Evolutionary conservation across 2,113 vertebrate genomes (phyloP).

Genomic region (Pelodiscus sinensis): DNA sequence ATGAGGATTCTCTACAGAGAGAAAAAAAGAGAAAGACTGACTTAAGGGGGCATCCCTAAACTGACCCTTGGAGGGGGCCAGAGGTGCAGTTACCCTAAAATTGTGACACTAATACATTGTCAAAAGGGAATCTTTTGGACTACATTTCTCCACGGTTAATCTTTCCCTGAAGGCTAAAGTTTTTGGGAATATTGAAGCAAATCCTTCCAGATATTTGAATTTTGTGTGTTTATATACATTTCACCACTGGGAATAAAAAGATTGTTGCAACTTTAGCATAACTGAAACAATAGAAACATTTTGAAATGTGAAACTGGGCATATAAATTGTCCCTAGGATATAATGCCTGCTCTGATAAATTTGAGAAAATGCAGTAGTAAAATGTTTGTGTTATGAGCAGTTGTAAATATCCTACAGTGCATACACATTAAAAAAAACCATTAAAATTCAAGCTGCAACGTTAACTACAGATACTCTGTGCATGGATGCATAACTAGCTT

Average conservation of each 20-base stretch:
- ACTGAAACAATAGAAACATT: neutral
- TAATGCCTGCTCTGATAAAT: neutral
- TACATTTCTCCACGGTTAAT: neutral
- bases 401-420: neutral
- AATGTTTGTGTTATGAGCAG: neutral
- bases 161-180: neutral
- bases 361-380: neutral
- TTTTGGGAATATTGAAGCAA: neutral
- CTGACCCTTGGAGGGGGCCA: neutral
- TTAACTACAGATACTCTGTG: neutral
- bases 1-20: neutral
- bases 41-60: neutral
- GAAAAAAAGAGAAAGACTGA: neutral
- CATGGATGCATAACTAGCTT: neutral
- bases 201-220: conserved; percentile 1
- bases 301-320: neutral
- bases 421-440: conserved; percentile 11
- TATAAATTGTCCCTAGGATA: neutral
- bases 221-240: neutral
- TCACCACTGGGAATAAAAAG: neutral
- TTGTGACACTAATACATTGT: neutral
- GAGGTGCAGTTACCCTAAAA: neutral
- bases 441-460: neutral
- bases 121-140: neutral
- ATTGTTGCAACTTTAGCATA: neutral